Evolutionary conservation across 2,113 vertebrate genomes (phyloP).

Genomic region (Electrona antarctica): DNA sequence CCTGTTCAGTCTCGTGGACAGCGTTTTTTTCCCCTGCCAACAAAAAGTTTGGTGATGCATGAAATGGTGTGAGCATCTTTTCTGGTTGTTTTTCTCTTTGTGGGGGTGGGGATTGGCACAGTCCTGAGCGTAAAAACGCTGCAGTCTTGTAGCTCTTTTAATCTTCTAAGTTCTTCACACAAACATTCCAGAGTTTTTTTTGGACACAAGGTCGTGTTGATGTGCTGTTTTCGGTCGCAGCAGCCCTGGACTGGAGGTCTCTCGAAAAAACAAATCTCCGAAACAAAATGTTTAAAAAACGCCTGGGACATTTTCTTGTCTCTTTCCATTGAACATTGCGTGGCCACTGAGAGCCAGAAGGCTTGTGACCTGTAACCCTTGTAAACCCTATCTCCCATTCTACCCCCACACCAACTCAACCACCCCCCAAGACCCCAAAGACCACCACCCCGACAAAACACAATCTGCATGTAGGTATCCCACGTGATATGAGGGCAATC

Average conservation of each 20-base stretch:
- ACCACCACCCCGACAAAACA: too few species aligned
- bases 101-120: slow-evolving; percentile 67
- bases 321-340: slow-evolving; percentile 62
- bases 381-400: slow-evolving; percentile 68
- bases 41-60: slow-evolving; percentile 78
- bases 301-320: slow-evolving; percentile 3
- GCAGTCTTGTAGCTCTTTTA: slow-evolving; percentile 21
- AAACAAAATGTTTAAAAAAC: background rate
- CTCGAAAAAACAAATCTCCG: background rate
- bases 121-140: slow-evolving; percentile 20
- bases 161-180: slow-evolving; percentile 16
- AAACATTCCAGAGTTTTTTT: background rate
- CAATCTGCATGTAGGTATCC: too few species aligned
- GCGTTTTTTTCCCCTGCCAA: slow-evolving; percentile 32
- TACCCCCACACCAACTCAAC: slow-evolving; percentile 56
- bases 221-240: background rate
- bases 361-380: slow-evolving; percentile 82
- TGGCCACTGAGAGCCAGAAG: slow-evolving; percentile 84
- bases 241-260: background rate
- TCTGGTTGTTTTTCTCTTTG: slow-evolving; percentile 59
- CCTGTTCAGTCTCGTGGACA: slow-evolving; percentile 26
- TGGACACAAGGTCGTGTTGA: background rate
- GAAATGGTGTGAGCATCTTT: slow-evolving; percentile 74
- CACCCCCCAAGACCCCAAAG: background rate
- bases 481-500: too few species aligned